A percentile compares a stretch with the other conserved stretches of the same genome.
These are phyloP conservation scores for Acropora yongei DNA, from an alignment of 64 coral and sea anemone genomes.

Conservation along the genomic window DNA sequence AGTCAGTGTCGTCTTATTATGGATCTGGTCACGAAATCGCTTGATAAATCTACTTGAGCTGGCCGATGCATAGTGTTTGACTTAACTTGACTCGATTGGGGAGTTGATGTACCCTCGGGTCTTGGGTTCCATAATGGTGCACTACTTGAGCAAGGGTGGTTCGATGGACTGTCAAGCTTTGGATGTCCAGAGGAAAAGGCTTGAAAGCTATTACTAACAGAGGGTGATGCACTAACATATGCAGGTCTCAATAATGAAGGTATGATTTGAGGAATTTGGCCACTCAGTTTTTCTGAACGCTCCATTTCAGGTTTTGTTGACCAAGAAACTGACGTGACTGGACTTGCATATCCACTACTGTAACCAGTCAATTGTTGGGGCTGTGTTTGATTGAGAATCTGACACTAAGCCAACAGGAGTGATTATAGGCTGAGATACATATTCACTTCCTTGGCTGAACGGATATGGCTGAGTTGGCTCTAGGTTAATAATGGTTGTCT, in stretches of 20 bases:
- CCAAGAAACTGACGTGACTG: neutral
- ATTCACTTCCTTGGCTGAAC: neutral
- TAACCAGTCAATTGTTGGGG: neutral
- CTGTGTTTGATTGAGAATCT: neutral
- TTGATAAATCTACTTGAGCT: neutral
- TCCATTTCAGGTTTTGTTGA: neutral
- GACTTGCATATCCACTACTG: neutral
- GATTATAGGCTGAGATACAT: neutral
- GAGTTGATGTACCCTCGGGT: neutral
- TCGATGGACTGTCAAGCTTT: neutral
- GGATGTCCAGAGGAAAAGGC: too few relatives aligned
- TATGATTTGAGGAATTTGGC: neutral
- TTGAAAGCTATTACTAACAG: neutral
- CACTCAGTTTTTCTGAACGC: neutral
- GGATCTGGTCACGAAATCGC: conserved; percentile 9
- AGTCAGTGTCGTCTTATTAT: conserved; percentile 42
- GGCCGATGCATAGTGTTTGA: neutral
- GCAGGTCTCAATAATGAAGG: neutral
- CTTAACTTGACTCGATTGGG: neutral
- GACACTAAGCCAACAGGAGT: neutral
- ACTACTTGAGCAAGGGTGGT: neutral
- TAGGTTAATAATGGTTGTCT: neutral
- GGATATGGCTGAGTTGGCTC: neutral
- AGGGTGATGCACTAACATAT: neutral
- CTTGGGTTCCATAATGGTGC: neutral